Base-by-base conservation (phyloP, 1,140 invertebrate genomes). In the Tetraneura akinire region DNA sequence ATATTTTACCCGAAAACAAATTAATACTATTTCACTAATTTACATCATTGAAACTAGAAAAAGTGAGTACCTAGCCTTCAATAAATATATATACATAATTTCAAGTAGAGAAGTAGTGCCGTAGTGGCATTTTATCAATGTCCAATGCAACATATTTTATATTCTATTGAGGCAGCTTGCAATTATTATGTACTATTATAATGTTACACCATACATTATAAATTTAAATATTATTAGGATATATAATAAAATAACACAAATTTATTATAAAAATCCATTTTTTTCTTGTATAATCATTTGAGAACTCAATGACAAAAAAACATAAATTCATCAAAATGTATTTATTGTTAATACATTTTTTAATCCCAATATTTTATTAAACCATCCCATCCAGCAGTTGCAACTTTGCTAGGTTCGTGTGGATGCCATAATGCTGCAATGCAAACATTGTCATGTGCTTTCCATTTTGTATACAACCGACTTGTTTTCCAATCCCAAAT, bases 401-500 rank as follows among this genome's bases (percentile, higher is more conserved):
- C 92, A 29, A 99, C 88, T 86, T 97, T 95, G 81, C 96, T 98
- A 1, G 97, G 95, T 86, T 99, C 98, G 85, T 99, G 97, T 0
- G 98, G 98, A 89, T 99, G 97, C 98, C 98, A 99, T 29, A 99
- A 87, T 0, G 92, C 91, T 18, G 91, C 90, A 66, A 98, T 98
- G 85, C 97, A 99, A 1, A 98, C 97, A 82, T 94, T 94, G 83
- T 99, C 97, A 86, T 99, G 98, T 0, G 98, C 98, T 86, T 99
- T 98, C 94, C 96, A 99, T 85, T 98, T 98, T 85, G 94, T 96
- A 85, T 96, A 98, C 64, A 99, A 88, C 88, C 98, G 97, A 51
- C 96, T 98, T 0, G 96, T 97, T 86, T 99, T 98, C 97, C 97
- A 99, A 86, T 99, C 97, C 98, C 98, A 99, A 49, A 99, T 91